Conservation (phyloP, 92 coral and sea anemone genomes). For the Diadumene lineata region DNA sequence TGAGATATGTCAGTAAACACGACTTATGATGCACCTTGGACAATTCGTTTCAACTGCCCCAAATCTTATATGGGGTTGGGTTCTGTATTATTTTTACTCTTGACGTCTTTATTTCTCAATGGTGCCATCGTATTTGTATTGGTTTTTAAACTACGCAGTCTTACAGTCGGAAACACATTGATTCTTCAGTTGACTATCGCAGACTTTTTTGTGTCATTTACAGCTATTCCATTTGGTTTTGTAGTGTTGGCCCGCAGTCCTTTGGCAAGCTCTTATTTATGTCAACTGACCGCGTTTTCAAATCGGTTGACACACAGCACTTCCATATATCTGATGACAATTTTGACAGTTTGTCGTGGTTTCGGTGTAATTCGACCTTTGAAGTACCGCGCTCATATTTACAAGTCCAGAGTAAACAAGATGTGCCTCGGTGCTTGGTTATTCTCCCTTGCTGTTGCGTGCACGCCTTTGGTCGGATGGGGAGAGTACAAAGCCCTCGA, state of each 20-base stretch:
- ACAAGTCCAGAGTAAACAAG: background rate
- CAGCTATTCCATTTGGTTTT: background rate
- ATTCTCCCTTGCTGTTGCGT: conserved; percentile 5
- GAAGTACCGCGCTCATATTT: background rate
- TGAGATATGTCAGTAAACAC: background rate
- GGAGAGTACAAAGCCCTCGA: conserved; percentile 12
- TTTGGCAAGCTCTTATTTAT: background rate
- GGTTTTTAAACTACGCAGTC: conserved; percentile 4
- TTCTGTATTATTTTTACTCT: background rate
- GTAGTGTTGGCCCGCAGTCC: background rate
- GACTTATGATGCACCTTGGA: background rate
- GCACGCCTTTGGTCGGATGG: conserved; percentile 25
- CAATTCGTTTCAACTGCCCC: background rate
- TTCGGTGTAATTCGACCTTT: conserved; percentile 19
- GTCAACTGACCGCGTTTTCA: conserved; percentile 11
- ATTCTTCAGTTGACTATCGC: conserved; percentile 15
- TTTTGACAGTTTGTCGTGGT: conserved; percentile 4
- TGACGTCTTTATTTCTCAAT: background rate
- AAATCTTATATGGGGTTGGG: background rate
- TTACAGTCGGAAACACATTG: background rate
- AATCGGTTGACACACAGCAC: conserved; percentile 8
- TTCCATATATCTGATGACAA: conserved; percentile 19
- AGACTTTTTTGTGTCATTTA: conserved; percentile 9
- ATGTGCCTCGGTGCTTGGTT: conserved; percentile 13
- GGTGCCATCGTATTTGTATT: conserved; percentile 2